phyloP scores from a whole-genome alignment of 2,797 vertebrate species.

The Naso thynnoides region DNA sequence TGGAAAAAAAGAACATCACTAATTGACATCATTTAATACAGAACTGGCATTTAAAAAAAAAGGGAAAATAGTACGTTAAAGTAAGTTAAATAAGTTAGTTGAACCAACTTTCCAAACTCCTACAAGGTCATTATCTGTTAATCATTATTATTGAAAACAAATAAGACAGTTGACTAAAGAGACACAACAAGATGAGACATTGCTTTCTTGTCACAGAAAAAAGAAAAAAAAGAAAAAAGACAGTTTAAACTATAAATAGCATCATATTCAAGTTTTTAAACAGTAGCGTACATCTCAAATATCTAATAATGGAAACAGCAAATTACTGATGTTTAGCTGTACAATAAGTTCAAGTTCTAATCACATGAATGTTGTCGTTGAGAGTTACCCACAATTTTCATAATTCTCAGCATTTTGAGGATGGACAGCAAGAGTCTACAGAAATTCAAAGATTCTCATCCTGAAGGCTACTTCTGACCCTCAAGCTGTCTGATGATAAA shows the following conservation, averaged over 20 bases:
- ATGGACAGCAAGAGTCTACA: background rate
- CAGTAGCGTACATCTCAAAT: slow-evolving; percentile 20
- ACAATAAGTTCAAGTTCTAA: background rate
- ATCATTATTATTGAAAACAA: background rate
- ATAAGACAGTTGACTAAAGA: background rate
- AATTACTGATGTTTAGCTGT: slow-evolving; percentile 12
- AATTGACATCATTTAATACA: slow-evolving; percentile 73
- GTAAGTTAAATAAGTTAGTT: slow-evolving; percentile 22
- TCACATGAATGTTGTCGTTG: background rate
- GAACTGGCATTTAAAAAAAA: slow-evolving; percentile 53
- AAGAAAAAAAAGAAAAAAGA: slow-evolving; percentile 38
- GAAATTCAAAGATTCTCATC: background rate
- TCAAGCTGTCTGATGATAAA: slow-evolving; percentile 1
- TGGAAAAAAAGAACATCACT: slow-evolving; percentile 24
- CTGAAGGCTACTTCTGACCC: slow-evolving; percentile 13
- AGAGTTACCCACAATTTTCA: background rate
- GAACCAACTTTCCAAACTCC: slow-evolving; percentile 34
- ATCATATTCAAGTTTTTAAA: slow-evolving; percentile 38
- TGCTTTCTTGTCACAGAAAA: slow-evolving; percentile 15
- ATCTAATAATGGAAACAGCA: slow-evolving; percentile 12
- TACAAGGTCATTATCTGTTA: slow-evolving; percentile 1
- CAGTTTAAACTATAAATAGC: slow-evolving; percentile 18
- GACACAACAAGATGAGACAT: slow-evolving; percentile 24
- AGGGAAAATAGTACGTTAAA: slow-evolving; percentile 36
- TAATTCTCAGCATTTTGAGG: slow-evolving; percentile 13